Percentiles rank a stretch among this genome's conserved stretches.
These are phyloP conservation scores for Gymnoscelis rufifasciata DNA, from an alignment of 2,888 invertebrate species.

Conservation along the genomic window DNA sequence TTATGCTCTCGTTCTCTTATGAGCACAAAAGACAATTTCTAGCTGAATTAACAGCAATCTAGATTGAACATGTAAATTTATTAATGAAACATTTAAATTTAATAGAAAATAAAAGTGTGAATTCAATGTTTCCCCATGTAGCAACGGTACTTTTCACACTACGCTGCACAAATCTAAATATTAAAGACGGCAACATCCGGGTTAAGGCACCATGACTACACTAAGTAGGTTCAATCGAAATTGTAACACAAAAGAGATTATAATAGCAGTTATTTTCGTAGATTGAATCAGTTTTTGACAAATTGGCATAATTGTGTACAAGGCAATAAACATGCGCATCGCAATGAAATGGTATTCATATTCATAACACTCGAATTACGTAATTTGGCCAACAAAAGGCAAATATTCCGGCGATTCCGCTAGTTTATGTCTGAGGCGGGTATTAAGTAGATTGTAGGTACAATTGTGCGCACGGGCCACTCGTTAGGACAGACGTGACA, in stretches of 20 bases:
- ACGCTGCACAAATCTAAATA: slow-evolving; percentile 56
- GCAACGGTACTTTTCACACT: slow-evolving; percentile 63
- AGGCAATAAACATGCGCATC: slow-evolving; percentile 39
- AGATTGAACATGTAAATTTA: slow-evolving; percentile 10
- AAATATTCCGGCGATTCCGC: slow-evolving; percentile 63
- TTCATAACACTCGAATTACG: slow-evolving; percentile 63
- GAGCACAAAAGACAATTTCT: no score
- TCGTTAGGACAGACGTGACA: slow-evolving; percentile 70
- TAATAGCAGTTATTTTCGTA: slow-evolving; percentile 33
- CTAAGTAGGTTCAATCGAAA: slow-evolving; percentile 37
- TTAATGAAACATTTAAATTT: slow-evolving; percentile 2
- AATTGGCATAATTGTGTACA: slow-evolving; percentile 26
- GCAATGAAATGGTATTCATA: slow-evolving; percentile 55
- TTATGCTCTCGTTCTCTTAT: no score
- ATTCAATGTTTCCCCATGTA: slow-evolving; percentile 51
- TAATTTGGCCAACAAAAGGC: slow-evolving; percentile 71
- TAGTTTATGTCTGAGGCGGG: slow-evolving; percentile 68
- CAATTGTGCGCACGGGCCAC: slow-evolving; percentile 75
- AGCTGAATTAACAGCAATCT: no score
- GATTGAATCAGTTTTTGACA: slow-evolving; percentile 30
- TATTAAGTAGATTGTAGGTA: slow-evolving; percentile 74
- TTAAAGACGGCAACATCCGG: slow-evolving; percentile 61
- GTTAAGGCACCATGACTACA: slow-evolving; percentile 56
- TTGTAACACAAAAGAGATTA: slow-evolving; percentile 44
- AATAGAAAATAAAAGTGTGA: slow-evolving; percentile 68